These are phyloP conservation scores for Rhingia campestris DNA, from an alignment of 2,888 invertebrate genomes.

Conservation along the genomic window DNA sequence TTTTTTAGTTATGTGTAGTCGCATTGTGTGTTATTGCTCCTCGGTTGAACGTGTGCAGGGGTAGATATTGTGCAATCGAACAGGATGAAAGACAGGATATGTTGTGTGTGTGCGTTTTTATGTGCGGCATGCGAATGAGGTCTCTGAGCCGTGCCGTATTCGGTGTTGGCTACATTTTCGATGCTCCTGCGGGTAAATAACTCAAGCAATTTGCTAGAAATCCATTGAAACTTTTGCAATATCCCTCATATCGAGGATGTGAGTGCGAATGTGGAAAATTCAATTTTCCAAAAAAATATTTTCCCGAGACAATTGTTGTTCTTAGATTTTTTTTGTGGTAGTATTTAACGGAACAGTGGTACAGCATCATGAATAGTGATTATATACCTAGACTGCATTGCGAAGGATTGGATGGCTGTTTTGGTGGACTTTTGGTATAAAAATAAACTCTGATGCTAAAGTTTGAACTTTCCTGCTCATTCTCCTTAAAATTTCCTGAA, in stretches of 20 bases:
- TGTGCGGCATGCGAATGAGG: conserved; percentile 1
- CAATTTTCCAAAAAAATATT: conserved; percentile 64
- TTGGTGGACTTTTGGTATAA: no score
- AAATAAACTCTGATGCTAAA: no score
- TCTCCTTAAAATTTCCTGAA: no score
- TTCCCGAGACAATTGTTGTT: conserved; percentile 60
- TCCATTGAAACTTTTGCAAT: conserved; percentile 72
- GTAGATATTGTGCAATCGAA: conserved; percentile 32
- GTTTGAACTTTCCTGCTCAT: no score
- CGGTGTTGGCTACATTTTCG: background rate
- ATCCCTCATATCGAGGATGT: conserved; percentile 54
- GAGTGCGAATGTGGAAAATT: conserved; percentile 47
- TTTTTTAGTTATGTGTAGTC: conserved; percentile 36
- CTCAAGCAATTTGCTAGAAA: conserved; percentile 59
- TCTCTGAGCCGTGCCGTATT: conserved; percentile 12
- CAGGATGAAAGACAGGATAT: background rate
- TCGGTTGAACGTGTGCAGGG: conserved; percentile 49
- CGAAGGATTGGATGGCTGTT: background rate
- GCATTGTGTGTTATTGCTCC: conserved; percentile 56
- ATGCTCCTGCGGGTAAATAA: conserved; percentile 38
- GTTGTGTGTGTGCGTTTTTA: background rate
- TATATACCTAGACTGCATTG: conserved; percentile 4
- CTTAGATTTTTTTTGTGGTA: conserved; percentile 17
- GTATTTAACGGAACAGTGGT: conserved; percentile 12
- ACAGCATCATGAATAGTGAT: conserved; percentile 13